These are phyloP conservation scores for Clusia tigrina DNA, from an alignment of 2,888 invertebrate genomes.

Conservation along the genomic window DNA sequence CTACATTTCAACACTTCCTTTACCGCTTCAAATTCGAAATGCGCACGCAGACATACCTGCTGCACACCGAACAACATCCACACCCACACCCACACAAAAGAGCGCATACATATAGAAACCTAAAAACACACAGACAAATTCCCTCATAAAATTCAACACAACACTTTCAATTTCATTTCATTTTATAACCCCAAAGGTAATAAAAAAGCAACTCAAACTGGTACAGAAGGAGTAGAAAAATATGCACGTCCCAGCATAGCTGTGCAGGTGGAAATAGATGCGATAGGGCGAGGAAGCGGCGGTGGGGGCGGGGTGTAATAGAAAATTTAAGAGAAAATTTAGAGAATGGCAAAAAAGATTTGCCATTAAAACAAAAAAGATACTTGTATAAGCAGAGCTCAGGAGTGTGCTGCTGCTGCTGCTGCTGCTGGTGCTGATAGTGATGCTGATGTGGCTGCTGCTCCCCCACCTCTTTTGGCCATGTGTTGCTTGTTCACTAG, in stretches of 20 bases:
- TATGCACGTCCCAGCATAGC: not conserved
- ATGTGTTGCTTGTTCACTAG: not conserved
- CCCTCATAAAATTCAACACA: conserved; percentile 28
- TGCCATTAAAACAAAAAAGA: no score
- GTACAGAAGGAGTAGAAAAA: not conserved
- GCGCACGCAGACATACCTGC: not conserved
- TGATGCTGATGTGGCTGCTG: no score
- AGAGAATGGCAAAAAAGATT: no score
- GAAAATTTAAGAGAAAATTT: no score
- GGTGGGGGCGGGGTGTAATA: no score
- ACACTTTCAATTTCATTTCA: conserved; percentile 33
- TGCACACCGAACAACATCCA: not conserved
- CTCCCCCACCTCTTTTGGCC: not conserved
- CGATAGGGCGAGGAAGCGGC: no score
- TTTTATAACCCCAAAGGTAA: conserved; percentile 9
- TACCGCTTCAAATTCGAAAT: not conserved
- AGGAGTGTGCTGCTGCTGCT: no score
- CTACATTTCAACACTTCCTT: conserved; percentile 22
- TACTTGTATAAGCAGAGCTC: no score
- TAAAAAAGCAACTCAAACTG: not conserved
- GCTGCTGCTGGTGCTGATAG: no score
- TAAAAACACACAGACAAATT: not conserved
- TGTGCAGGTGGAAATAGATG: not conserved
- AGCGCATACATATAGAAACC: not conserved
- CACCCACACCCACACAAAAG: not conserved